Evolutionary conservation across 2,888 invertebrate genomes (phyloP).

Genomic region (Malacosoma neustria): DNA sequence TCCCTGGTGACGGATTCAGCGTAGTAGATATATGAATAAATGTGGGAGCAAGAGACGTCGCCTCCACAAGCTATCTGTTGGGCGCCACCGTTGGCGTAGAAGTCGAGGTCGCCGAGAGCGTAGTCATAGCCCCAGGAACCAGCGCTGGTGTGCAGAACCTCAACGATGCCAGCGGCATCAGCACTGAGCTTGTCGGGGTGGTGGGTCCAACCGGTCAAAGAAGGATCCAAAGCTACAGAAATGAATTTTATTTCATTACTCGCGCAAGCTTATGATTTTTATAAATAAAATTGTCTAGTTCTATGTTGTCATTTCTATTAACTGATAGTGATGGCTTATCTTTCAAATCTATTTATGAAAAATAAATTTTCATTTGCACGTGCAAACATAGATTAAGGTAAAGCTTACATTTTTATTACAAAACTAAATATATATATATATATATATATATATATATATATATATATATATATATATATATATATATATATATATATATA

Average conservation of each 20-base stretch:
- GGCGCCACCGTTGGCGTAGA: constrained; percentile 56
- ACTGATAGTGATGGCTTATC: no score
- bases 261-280: neutral
- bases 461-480: no score
- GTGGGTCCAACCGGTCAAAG: constrained; percentile 55
- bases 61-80: constrained; percentile 41
- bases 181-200: constrained; percentile 37
- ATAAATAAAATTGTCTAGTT: constrained; percentile 3
- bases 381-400: no score
- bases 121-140: constrained; percentile 46
- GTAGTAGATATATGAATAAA: constrained; percentile 38
- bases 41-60: constrained; percentile 38
- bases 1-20: constrained; percentile 44
- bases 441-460: no score
- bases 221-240: constrained; percentile 52
- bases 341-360: no score
- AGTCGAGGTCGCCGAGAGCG: constrained; percentile 53
- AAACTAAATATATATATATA: no score
- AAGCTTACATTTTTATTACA: no score
- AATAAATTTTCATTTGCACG: no score
- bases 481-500: no score
- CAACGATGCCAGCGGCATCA: constrained; percentile 45
- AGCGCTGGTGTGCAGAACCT: constrained; percentile 51
- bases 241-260: neutral
- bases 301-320: no score